Conservation (phyloP, 2,797 vertebrate genomes). For the Mormyrops boulengeri region DNA sequence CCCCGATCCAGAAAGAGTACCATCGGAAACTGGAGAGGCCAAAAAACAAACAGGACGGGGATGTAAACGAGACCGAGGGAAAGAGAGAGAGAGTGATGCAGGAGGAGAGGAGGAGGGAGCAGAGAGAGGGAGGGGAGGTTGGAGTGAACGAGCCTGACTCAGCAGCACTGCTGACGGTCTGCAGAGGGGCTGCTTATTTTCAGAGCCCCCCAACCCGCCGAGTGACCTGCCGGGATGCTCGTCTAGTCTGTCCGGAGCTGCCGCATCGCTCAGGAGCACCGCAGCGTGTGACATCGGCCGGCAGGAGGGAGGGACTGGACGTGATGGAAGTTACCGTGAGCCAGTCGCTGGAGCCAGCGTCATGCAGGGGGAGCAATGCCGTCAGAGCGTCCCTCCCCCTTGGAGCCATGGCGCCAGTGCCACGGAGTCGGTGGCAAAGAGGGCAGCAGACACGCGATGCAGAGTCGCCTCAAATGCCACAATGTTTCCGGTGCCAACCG, state of each 20-base stretch:
- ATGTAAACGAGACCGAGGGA: neutral
- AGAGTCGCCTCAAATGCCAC: neutral
- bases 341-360: neutral
- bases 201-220: neutral
- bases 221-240: neutral
- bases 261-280: neutral
- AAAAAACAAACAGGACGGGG: neutral
- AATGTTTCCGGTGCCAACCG: neutral
- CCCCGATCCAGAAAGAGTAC: neutral
- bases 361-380: neutral
- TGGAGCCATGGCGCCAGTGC: conserved; percentile 33
- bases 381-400: conserved; percentile 42
- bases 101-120: conserved; percentile 9
- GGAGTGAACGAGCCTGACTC: conserved; percentile 25
- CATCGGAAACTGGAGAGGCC: neutral
- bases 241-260: neutral
- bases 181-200: neutral
- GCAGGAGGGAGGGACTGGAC: neutral
- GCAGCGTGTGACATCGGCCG: neutral
- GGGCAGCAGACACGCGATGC: neutral
- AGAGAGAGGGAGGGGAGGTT: conserved; percentile 10
- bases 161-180: neutral
- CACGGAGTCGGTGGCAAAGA: conserved; percentile 41
- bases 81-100: neutral
- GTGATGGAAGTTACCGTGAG: neutral